Percentiles rank a stretch among this genome's conserved stretches.
phyloP scores from a whole-genome alignment of 2,888 invertebrate genomes.

The Iselma pallidipennis region DNA sequence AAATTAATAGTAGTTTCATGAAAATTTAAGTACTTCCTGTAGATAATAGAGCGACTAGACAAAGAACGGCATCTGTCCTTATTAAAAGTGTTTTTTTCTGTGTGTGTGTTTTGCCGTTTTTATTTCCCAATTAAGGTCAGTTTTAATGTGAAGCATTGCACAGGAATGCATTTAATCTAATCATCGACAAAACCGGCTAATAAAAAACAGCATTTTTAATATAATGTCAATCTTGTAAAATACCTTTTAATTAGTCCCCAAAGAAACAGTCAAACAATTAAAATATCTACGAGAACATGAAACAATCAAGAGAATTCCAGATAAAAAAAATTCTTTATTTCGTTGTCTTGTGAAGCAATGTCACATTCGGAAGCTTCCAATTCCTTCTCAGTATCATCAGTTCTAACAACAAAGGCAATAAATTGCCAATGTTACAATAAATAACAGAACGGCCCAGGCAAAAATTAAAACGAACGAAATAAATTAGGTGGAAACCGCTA shows the following conservation, averaged over 20 bases:
- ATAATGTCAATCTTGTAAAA: background rate
- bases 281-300: background rate
- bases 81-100: conserved; percentile 11
- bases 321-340: background rate
- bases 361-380: background rate
- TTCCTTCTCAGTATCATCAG: conserved; percentile 11
- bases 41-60: background rate
- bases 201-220: background rate
- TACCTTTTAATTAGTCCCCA: background rate
- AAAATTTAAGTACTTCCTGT: conserved; percentile 10
- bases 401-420: conserved; percentile 17
- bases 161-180: background rate
- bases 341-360: background rate
- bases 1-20: background rate
- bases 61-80: conserved; percentile 13
- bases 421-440: conserved; percentile 14
- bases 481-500: conserved; percentile 5
- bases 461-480: background rate
- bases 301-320: background rate
- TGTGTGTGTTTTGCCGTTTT: background rate
- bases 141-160: background rate
- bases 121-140: conserved; percentile 19
- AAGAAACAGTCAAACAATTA: background rate
- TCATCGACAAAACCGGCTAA: background rate
- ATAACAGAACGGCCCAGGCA: conserved; percentile 10